Percentiles rank a stretch among this genome's conserved stretches.
Conservation (phyloP, 2,113 vertebrate species). For the Colinus virginianus region DNA sequence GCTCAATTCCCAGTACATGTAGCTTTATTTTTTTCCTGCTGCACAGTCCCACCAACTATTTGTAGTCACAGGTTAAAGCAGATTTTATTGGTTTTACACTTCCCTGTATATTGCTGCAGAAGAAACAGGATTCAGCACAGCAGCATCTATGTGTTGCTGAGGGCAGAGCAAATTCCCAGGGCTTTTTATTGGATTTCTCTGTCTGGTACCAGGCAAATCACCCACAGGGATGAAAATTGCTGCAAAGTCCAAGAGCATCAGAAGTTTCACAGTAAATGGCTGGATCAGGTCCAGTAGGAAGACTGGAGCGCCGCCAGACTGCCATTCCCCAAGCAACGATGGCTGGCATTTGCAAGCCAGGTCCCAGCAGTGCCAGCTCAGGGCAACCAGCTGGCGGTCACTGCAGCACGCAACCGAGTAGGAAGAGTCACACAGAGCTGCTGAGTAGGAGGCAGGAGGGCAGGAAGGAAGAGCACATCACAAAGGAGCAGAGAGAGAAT, state of each 20-base stretch:
- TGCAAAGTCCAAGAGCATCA: constrained; percentile 47
- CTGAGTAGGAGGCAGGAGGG: background rate
- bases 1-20: background rate
- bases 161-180: constrained; percentile 43
- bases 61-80: constrained; percentile 26
- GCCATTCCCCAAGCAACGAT: background rate
- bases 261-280: constrained; percentile 47
- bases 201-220: constrained; percentile 46
- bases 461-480: background rate
- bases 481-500: background rate
- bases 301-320: constrained; percentile 30
- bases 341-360: constrained; percentile 2
- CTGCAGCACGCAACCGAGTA: accelerated
- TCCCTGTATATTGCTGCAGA: constrained; percentile 8
- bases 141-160: background rate
- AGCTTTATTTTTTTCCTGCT: background rate
- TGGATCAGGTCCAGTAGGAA: constrained; percentile 29
- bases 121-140: constrained; percentile 16
- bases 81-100: constrained; percentile 24
- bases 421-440: background rate
- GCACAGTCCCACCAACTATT: background rate
- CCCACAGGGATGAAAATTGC: constrained; percentile 27
- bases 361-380: background rate
- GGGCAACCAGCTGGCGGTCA: accelerated
- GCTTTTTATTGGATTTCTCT: constrained; percentile 51